Percentiles rank a stretch among this genome's conserved stretches.
phyloP scores from a whole-genome alignment of 2,888 invertebrate species.

The Hypsopygia costalis region DNA sequence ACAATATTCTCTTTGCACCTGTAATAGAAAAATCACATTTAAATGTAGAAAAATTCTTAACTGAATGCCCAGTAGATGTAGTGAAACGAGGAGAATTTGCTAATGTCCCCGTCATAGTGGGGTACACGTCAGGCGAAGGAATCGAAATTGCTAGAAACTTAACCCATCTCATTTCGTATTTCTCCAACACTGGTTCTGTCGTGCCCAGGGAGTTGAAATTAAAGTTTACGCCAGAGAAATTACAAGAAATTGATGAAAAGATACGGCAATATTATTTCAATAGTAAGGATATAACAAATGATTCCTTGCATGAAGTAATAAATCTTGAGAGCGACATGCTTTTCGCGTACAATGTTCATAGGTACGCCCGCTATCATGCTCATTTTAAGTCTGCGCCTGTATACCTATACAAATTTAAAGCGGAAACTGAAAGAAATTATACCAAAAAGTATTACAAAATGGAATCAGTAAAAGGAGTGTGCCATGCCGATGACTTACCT shows the following conservation, averaged over 20 bases:
- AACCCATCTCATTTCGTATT: conserved; percentile 29
- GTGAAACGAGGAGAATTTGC: conserved; percentile 45
- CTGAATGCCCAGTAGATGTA: conserved; percentile 42
- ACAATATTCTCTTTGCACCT: conserved; percentile 60
- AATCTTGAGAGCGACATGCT: conserved; percentile 54
- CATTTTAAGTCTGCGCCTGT: conserved; percentile 36
- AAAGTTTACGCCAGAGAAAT: conserved; percentile 37
- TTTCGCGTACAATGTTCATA: conserved; percentile 56
- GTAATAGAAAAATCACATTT: conserved; percentile 58
- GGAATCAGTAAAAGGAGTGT: conserved; percentile 52
- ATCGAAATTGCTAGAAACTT: conserved; percentile 61
- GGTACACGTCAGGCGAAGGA: conserved; percentile 68
- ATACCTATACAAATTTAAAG: conserved; percentile 57
- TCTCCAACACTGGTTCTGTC: conserved; percentile 43
- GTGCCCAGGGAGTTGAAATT: conserved; percentile 67
- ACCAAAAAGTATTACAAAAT: conserved; percentile 58
- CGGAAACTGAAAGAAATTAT: conserved; percentile 62
- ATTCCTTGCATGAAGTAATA: conserved; percentile 43
- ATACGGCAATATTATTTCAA: conserved; percentile 60
- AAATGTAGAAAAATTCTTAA: conserved; percentile 49
- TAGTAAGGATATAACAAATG: conserved; percentile 36
- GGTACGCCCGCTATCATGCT: conserved; percentile 54
- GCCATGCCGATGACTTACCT: conserved; percentile 63
- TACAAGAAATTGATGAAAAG: conserved; percentile 39
- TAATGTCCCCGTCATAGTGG: conserved; percentile 61